Base-by-base conservation (phyloP, 2,113 vertebrate species). In the Fregetta grallaria region DNA sequence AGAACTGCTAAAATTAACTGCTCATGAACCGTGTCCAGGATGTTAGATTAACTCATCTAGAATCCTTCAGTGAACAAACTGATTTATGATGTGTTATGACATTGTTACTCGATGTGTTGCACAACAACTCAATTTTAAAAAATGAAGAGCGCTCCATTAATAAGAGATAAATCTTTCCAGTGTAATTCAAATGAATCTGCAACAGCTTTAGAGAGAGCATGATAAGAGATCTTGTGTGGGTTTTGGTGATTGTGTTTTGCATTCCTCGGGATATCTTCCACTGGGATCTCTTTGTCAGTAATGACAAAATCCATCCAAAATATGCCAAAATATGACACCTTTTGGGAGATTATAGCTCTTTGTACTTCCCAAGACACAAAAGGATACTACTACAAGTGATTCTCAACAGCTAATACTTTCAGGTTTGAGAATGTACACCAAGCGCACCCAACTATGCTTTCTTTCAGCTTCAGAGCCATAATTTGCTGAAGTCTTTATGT, bases 21-120 rank as follows among this genome's bases (percentile, higher is more conserved):
- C 77, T 96, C 94, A 66, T 95, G 96, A 97, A 94, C 91, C 82
- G 77, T 62, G 89, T 91, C 92, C 96, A 97, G 94, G 92, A 96
- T 95, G 96, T 96, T 95, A 96, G 84, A 96, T 92, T 92, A 95
- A 96, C 91, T 97, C 95, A 96, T 95, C 71, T 80, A 90, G 89
- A 96, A 97, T 93, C 89, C 87, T 94, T 89, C 83, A 92, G 83
- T 42, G 91, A 97, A 91, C 42, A 91, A 92, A 96, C 91, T 92
- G 94, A 95, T 97, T 96, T 97, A 97, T 7, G 94, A 95, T 86
- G 89, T 96, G 95, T 97, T 97, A 97, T 96, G 97, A 95, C 95
- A 92, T 93, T 94, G 89, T 96, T 95, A 92, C 94, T 91, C 91
- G 95, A 96, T 93, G 91, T 96, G 95, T 96, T 97, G 96, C 94